Conservation (phyloP, 2,113 vertebrate genomes). For the Hystrix brachyura region DNA sequence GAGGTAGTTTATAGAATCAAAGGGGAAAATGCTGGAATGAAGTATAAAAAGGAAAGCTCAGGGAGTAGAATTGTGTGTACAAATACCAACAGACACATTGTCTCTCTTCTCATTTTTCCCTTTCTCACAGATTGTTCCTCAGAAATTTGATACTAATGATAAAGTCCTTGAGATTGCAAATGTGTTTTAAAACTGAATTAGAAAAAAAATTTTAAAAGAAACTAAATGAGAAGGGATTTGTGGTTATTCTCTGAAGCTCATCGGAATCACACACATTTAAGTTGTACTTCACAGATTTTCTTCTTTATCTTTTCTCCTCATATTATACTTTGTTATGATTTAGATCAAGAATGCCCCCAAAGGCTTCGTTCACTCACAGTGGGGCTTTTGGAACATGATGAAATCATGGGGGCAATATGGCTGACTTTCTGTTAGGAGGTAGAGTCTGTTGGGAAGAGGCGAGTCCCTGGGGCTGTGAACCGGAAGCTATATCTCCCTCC, state of each 20-base stretch:
- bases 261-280: not conserved
- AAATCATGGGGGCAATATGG: not conserved
- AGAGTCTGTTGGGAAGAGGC: not conserved
- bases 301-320: not conserved
- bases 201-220: not conserved
- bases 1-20: not conserved
- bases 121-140: not conserved
- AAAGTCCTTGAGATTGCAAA: not conserved
- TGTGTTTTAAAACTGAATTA: conserved; percentile 39
- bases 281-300: not conserved
- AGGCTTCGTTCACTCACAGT: not conserved
- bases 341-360: not conserved
- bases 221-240: not conserved
- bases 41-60: not conserved
- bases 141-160: not conserved
- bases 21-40: not conserved
- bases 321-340: not conserved
- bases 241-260: not conserved
- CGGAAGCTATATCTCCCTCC: not conserved
- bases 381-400: not conserved
- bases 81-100: not conserved
- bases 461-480: not conserved
- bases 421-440: not conserved
- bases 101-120: not conserved
- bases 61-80: not conserved